Conservation (phyloP, 1,140 invertebrate genomes). For the Lepidostoma basale region DNA sequence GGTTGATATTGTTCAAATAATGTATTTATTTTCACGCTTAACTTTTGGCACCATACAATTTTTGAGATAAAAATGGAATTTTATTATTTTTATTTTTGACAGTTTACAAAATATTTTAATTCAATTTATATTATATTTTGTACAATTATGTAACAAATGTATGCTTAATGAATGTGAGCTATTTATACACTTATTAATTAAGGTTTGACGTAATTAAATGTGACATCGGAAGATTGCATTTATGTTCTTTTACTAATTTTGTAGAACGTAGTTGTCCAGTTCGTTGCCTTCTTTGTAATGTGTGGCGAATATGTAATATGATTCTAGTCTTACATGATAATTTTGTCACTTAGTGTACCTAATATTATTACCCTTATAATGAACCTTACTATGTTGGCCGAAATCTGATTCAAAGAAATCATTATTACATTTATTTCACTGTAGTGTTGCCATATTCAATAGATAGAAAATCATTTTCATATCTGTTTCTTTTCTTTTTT, state of each 20-base stretch:
- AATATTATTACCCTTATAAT: conserved; percentile 1
- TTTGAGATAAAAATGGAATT: too few species aligned
- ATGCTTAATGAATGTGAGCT: conserved; percentile 22
- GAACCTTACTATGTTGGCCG: too few species aligned
- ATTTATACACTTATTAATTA: conserved; percentile 18
- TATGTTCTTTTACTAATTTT: conserved; percentile 11
- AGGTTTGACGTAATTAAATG: conserved; percentile 19
- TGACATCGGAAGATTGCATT: conserved; percentile 24
- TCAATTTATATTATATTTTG: conserved; percentile 21
- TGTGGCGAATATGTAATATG: conserved; percentile 25
- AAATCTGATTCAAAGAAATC: too few species aligned
- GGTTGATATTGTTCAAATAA: too few species aligned
- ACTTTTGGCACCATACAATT: too few species aligned
- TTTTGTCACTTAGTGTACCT: conserved; percentile 36
- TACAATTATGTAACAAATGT: conserved; percentile 13
- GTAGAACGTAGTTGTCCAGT: conserved; percentile 19
- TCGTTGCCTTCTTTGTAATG: conserved; percentile 21
- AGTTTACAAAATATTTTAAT: conserved; percentile 15
- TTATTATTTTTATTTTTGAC: too few species aligned
- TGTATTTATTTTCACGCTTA: too few species aligned
- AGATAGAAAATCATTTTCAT: too few species aligned
- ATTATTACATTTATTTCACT: too few species aligned
- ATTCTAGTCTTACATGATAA: conserved; percentile 35
- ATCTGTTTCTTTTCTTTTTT: too few species aligned
- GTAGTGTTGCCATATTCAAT: too few species aligned